Evolutionary conservation across 2,113 vertebrate species (phyloP).

Genomic region (Esox niger): DNA sequence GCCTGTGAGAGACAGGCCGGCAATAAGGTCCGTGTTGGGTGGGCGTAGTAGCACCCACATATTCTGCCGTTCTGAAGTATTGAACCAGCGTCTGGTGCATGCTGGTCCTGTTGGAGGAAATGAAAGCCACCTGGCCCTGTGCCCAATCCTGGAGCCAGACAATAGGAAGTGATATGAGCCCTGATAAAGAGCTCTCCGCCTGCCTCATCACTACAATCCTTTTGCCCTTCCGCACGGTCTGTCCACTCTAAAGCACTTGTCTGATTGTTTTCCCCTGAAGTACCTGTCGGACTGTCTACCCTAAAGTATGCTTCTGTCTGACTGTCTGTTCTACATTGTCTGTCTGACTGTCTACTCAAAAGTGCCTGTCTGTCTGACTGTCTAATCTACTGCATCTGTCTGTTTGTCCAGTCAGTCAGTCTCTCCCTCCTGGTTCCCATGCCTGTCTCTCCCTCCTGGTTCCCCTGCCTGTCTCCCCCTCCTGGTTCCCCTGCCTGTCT

Average conservation of each 20-base stretch:
- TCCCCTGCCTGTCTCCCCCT: neutral
- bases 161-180: neutral
- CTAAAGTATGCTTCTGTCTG: too few relatives aligned
- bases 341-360: neutral
- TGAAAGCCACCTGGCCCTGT: constrained; percentile 34
- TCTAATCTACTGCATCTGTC: neutral
- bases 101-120: constrained; percentile 48
- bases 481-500: neutral
- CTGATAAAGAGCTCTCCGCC: neutral
- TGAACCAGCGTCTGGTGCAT: constrained; percentile 28
- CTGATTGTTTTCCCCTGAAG: neutral
- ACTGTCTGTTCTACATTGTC: constrained; percentile 5
- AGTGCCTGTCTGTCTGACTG: too few relatives aligned
- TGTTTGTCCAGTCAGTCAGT: neutral
- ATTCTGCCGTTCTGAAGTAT: constrained; percentile 43
- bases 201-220: neutral
- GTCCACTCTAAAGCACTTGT: neutral
- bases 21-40: constrained; percentile 24
- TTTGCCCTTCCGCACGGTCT: neutral
- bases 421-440: neutral
- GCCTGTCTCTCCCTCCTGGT: neutral
- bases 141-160: constrained; percentile 17
- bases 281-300: neutral
- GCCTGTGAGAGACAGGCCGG: constrained; percentile 9
- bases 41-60: constrained; percentile 40